Evolutionary conservation across 1,140 invertebrate species (phyloP), one percentile per base, ranked within the genome.

Genomic region (Drosophila virilis): DNA sequence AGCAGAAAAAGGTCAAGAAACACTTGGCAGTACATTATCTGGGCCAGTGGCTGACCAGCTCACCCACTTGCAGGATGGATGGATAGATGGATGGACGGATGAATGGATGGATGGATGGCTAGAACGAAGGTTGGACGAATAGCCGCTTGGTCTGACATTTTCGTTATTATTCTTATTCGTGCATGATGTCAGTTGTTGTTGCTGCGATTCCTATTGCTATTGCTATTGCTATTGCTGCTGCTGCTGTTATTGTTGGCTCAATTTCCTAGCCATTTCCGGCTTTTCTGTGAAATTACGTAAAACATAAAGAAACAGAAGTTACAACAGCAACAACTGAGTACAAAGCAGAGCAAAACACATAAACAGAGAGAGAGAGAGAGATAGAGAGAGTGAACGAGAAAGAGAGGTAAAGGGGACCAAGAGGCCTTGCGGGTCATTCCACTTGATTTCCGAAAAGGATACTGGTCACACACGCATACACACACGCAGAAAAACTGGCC

Each of bases 361-460:
- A 35, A 55, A 45, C 43, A 62, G 10, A 61, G 22, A 62, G 15
- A 51, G 4, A 15, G n/a, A n/a, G n/a, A n/a, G n/a, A n/a, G n/a
- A n/a, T n/a, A n/a, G 2, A 42, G 0, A 46, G 43, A 40, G 33
- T 28, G 22, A 28, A 28, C 22, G 8, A 38, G 46, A 46, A 1
- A 35, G 12, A 17, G 67, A 74, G 55, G 8, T 8, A 3, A 22
- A 1, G 15, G 28, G 7, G 9, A 17, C 9, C 28, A 9, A 9
- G 57, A 70, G 60, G 65, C 54, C 67, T 72, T 89, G 74, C 69
- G 80, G 84, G 84, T 89, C 84, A 89, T 89, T 89, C 84, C 84
- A 89, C 84, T 89, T 89, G 84, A 89, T 89, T 89, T 89, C 84
- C 84, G 84, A 84, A 89, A 89, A 89, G 84, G 84, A 89, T 89